Evolutionary conservation across 2,888 invertebrate genomes (phyloP), one percentile per base, ranked within the genome.

Genomic region (Acronicta leporina): DNA sequence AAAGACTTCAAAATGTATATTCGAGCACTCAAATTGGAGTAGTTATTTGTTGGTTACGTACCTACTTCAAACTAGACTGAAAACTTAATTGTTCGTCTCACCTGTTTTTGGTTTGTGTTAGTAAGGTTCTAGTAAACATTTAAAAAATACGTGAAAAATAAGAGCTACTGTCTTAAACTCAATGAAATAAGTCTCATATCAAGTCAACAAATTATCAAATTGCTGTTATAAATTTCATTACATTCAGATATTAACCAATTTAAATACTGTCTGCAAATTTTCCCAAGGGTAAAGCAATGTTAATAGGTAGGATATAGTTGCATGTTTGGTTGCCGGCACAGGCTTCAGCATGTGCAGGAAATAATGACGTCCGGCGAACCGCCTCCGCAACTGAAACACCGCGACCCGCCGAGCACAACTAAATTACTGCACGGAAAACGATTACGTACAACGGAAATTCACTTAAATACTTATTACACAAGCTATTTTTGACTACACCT

Each of bases 361-460:
- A 91, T 91, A 88, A 90, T 87, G 86, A 86, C 80, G 84, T 90
- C 91, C 91, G 89, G 84, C 64, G 75, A 74, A 76, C 84, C 75
- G 77, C 79, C 84, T 80, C 71, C 83, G 87, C 86, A 87, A 86
- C 85, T 89, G 87, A 89, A 88, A 86, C 87, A 55, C 85, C 87
- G 87, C 83, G 78, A 75, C 74, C 81, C 78, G 74, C 63, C 72
- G 59, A 62, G 76, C 79, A 69, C 80, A 84, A 86, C 79, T 83
- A 83, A 87, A 88, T 91, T 88, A 87, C 83, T 71, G 68, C 78
- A 78, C 82, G 86, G 84, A 87, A 88, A 89, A 87, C 83, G 83
- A 87, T 87, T 87, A 82, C 78, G 69, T 74, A 68, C 79, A 72
- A 73, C 75, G 88, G 88, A 88, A 88, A 89, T 87, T 79, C 74